Conservation (phyloP, 2,797 vertebrate species). For the Chlorospingus flavigularis region DNA sequence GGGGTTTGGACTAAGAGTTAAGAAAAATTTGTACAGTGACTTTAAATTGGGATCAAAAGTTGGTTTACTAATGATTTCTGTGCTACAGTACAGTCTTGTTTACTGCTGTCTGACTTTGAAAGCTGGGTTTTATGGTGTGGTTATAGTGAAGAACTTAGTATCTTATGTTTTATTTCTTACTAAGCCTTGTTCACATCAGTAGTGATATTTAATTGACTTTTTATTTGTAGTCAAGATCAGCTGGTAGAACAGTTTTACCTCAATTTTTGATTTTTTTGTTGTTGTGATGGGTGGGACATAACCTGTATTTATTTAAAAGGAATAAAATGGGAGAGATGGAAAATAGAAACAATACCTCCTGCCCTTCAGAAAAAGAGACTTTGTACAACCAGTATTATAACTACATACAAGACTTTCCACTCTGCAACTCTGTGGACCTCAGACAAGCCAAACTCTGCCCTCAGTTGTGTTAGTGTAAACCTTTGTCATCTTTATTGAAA, state of each 20-base stretch:
- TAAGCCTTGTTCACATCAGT: conserved; percentile 32
- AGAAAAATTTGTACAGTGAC: conserved; percentile 4
- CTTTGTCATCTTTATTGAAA: not conserved
- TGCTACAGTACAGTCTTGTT: conserved; percentile 68
- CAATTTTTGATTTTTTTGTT: conserved; percentile 67
- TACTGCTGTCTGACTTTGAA: conserved; percentile 55
- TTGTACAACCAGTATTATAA: conserved; percentile 27
- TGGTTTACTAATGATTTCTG: conserved; percentile 32
- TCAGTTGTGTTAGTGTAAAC: not conserved
- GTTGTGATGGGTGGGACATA: conserved; percentile 1
- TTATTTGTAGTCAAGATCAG: conserved; percentile 46
- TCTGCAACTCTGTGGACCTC: conserved; percentile 51
- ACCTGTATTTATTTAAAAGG: conserved; percentile 16
- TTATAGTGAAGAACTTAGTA: conserved; percentile 47
- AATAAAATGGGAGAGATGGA: not conserved
- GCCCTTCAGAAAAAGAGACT: conserved; percentile 24
- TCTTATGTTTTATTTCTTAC: conserved; percentile 15
- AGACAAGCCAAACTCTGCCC: conserved; percentile 29
- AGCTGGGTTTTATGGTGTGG: conserved; percentile 26
- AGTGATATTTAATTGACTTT: conserved; percentile 61
- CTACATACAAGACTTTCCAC: not conserved
- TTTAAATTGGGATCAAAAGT: conserved; percentile 59
- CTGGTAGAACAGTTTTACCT: conserved; percentile 78
- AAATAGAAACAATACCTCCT: conserved; percentile 10
- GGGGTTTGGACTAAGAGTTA: not conserved